Evolutionary conservation across 1,140 invertebrate species (phyloP), one percentile per base, ranked within the genome.

Genomic region (Stenopsyche tienmushanensis): DNA sequence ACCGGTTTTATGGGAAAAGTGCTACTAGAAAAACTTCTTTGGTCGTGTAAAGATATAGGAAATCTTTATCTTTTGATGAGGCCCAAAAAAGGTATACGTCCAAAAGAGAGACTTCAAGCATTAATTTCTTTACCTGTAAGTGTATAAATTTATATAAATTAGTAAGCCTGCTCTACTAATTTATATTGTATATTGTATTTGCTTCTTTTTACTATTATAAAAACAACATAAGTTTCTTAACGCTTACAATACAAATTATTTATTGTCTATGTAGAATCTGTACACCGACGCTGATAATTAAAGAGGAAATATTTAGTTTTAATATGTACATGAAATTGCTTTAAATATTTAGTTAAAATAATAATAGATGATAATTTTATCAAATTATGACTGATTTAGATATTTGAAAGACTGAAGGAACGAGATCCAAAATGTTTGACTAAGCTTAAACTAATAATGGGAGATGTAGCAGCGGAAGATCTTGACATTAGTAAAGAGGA

Each of bases 1-100:
- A 34, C 87, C 1, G 88, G 88, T n/a, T 92, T 91, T 73, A 82
- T 91, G 75, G 90, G 90, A 3, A 91, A 91, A 74, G 85, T 81
- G 39, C 73, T 88, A 8, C 74, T 88, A 10, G 86, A 88, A 73
- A 88, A 88, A 74, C 71, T 88, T 9, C 72, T 88, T 21, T 72
- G 85, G 42, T 81, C 78, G 71, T 88, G n/a, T 73, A 84, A 86
- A 83, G 75, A 75, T 5, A 65, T 87, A 2, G 74, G 76, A 15
- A 78, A 65, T 20, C 74, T 87, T 18, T 86, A 83, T 71, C 66
- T 85, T 15, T 73, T 87, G 17, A 75, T 86, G 24, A 71, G 85
- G 58, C 75, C 78, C 1, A 85, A 85, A 69, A 79, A 79, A 67
- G 80, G 78, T 21, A 73, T 78, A 47, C 76, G 78, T 62, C 78